Percentiles rank a stretch among this genome's conserved stretches.
Conservation (phyloP, 37 sponge, comb jelly and placozoan genomes). For the Lycopodina hypogea region DNA sequence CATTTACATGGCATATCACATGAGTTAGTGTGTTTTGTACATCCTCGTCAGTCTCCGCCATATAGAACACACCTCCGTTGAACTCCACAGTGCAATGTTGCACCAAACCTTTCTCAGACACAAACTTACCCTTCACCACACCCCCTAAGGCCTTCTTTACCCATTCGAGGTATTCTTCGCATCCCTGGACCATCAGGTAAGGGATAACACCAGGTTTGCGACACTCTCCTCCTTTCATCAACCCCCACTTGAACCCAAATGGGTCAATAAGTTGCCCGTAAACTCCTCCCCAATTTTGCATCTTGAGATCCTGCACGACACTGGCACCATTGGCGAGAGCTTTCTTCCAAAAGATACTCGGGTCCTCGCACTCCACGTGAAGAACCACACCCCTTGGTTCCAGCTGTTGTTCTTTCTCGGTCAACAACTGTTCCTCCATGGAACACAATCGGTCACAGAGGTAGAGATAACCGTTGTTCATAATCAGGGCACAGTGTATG, state of each 20-base stretch:
- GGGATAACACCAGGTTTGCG: conserved; percentile 42
- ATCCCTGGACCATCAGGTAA: conserved; percentile 29
- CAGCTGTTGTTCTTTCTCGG: not conserved
- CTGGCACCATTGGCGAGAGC: conserved; percentile 49
- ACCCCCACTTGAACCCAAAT: conserved; percentile 53
- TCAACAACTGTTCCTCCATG: not conserved
- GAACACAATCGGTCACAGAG: conserved; percentile 1
- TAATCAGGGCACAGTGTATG: conserved; percentile 30
- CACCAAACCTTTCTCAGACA: conserved; percentile 18
- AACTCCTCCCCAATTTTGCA: conserved; percentile 46
- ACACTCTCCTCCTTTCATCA: conserved; percentile 12
- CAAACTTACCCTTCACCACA: conserved; percentile 25
- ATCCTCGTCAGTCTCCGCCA: not conserved
- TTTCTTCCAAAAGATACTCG: conserved; percentile 45
- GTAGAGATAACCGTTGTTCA: conserved; percentile 42
- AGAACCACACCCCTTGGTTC: conserved; percentile 18
- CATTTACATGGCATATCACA: conserved; percentile 34
- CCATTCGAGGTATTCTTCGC: conserved; percentile 46
- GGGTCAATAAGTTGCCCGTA: conserved; percentile 49
- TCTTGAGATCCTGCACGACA: conserved; percentile 18
- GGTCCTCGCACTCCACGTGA: conserved; percentile 40
- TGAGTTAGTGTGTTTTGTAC: not conserved
- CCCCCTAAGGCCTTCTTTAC: conserved; percentile 22
- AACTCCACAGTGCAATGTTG: conserved; percentile 31
- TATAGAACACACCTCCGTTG: conserved; percentile 38